phyloP scores from a whole-genome alignment of 2,113 vertebrate species.

The Mastomys coucha region DNA sequence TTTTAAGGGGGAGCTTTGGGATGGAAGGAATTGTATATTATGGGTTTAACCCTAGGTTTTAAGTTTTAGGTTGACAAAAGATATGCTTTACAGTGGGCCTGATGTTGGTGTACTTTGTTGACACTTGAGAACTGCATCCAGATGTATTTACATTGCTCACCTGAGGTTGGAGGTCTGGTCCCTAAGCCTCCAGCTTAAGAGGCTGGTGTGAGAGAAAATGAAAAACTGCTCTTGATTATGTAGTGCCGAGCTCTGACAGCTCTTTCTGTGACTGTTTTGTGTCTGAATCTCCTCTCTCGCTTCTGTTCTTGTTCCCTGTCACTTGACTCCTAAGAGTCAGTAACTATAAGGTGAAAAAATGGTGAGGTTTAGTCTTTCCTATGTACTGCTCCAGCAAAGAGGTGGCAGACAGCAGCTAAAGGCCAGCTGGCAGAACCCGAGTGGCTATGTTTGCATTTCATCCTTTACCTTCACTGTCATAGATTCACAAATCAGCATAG shows the following conservation, averaged over 20 bases:
- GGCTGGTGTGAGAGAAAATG: constrained; percentile 66
- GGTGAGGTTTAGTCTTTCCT: constrained; percentile 6
- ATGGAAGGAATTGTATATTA: constrained; percentile 72
- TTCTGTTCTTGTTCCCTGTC: constrained; percentile 52
- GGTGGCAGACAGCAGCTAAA: constrained; percentile 47
- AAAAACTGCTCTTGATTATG: constrained; percentile 71
- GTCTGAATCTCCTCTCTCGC: constrained; percentile 56
- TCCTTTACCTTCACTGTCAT: constrained; percentile 69
- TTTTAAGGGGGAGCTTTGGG: constrained; percentile 77
- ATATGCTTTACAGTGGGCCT: constrained; percentile 43
- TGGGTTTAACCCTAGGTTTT: constrained; percentile 80
- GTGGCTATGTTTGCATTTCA: constrained; percentile 58
- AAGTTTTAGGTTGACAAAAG: constrained; percentile 80
- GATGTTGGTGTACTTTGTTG: constrained; percentile 49
- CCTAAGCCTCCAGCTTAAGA: constrained; percentile 69
- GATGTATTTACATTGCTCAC: constrained; percentile 61
- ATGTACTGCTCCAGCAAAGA: constrained; percentile 68
- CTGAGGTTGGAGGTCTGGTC: constrained; percentile 47
- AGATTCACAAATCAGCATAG: constrained; percentile 76
- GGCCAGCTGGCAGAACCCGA: constrained; percentile 71
- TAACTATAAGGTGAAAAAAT: constrained; percentile 73
- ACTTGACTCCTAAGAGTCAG: constrained; percentile 50
- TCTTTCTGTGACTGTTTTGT: constrained; percentile 61
- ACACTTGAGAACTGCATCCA: constrained; percentile 69
- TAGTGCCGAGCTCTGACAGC: constrained; percentile 18